Evolutionary conservation across 2,113 vertebrate species (phyloP).

Genomic region (Neolamprologus sp.): DNA sequence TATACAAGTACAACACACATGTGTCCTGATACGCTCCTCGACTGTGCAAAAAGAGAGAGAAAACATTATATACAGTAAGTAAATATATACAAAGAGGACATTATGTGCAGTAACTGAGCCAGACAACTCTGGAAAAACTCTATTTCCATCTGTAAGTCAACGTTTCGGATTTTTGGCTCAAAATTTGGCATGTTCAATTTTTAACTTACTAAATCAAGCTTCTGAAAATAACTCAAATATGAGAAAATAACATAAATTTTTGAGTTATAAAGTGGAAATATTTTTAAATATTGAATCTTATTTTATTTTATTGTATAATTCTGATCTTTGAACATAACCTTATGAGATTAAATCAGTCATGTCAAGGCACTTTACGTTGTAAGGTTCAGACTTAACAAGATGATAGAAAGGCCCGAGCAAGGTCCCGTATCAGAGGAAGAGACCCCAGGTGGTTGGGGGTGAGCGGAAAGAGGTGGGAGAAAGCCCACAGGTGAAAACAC

Average conservation of each 20-base stretch:
- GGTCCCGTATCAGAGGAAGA: not conserved
- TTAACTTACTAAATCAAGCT: not conserved
- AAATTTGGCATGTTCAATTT: not conserved
- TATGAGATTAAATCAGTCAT: not conserved
- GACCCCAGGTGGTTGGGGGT: not conserved
- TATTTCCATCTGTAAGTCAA: not conserved
- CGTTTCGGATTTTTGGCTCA: rapidly evolving
- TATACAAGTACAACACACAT: rapidly evolving
- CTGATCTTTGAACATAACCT: not conserved
- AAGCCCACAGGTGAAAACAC: not conserved
- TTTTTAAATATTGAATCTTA: rapidly evolving
- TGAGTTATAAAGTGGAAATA: not conserved
- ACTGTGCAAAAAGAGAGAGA: not conserved
- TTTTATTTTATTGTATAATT: not conserved
- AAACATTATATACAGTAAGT: not conserved
- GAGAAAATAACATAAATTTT: rapidly evolving
- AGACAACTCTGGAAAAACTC: rapidly evolving
- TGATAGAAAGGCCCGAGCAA: not conserved
- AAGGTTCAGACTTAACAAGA: not conserved
- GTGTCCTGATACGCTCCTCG: not conserved
- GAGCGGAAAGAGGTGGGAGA: not conserved
- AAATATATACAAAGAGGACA: not conserved
- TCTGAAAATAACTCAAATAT: not conserved
- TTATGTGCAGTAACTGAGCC: not conserved
- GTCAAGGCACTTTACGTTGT: not conserved